These are phyloP conservation scores for Aphelinus atriplicis DNA, from an alignment of 1,140 invertebrate genomes.

Conservation along the genomic window DNA sequence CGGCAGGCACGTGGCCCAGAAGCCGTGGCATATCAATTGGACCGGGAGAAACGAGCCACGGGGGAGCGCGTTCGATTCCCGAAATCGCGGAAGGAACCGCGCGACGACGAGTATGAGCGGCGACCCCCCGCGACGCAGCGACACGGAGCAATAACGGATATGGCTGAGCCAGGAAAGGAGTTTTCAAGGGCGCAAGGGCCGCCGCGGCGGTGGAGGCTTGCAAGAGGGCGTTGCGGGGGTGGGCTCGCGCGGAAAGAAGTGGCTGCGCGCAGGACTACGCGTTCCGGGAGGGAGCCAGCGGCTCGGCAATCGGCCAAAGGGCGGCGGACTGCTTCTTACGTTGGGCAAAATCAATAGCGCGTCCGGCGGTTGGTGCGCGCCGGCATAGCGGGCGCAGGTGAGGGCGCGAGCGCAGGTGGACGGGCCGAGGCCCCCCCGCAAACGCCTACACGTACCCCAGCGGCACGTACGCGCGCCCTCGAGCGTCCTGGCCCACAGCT, in stretches of 20 bases:
- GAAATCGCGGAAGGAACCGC: too few species aligned
- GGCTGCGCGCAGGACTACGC: background rate
- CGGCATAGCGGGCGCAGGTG: slow-evolving; percentile 51
- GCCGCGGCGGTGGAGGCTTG: background rate
- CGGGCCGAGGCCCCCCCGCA: background rate
- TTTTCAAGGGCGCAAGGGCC: slow-evolving; percentile 10
- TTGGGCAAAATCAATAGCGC: slow-evolving; percentile 63
- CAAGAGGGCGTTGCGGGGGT: background rate
- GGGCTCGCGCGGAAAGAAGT: slow-evolving; percentile 18
- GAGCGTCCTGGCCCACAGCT: too few species aligned
- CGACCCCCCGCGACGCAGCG: too few species aligned
- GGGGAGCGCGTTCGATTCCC: too few species aligned
- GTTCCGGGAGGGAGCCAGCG: background rate
- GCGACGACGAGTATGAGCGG: too few species aligned
- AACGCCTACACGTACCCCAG: too few species aligned
- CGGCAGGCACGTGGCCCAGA: too few species aligned
- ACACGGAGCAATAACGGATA: too few species aligned
- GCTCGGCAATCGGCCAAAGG: slow-evolving; percentile 44
- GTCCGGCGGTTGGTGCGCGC: slow-evolving; percentile 57
- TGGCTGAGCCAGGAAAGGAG: background rate
- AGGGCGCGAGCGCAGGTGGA: slow-evolving; percentile 45
- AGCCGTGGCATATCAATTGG: too few species aligned
- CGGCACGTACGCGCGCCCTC: too few species aligned
- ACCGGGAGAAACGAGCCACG: too few species aligned
- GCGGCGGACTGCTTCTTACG: slow-evolving; percentile 57